These are phyloP conservation scores for Synergus laeviventris DNA, from an alignment of 2,888 invertebrate genomes.

Conservation along the genomic window DNA sequence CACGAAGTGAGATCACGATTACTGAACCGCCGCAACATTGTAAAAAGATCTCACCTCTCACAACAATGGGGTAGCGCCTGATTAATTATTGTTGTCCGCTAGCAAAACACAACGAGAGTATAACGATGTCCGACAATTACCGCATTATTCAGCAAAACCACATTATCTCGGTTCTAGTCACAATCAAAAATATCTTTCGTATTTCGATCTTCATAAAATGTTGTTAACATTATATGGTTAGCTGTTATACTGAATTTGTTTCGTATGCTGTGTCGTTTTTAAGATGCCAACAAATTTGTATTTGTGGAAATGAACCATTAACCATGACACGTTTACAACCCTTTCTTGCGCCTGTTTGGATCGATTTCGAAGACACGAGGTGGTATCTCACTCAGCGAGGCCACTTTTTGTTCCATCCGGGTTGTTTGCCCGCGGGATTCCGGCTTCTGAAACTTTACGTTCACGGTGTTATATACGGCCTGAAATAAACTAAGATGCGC, in stretches of 20 bases:
- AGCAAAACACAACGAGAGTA: neutral
- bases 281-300: neutral
- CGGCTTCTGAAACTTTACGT: neutral
- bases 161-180: neutral
- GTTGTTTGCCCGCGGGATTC: neutral
- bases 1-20: conserved; percentile 25
- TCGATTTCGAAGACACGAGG: neutral
- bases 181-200: too few relatives aligned
- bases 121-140: conserved; percentile 14
- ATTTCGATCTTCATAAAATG: too few relatives aligned
- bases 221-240: too few relatives aligned
- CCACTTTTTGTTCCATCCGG: neutral
- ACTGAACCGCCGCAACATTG: neutral
- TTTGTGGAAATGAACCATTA: neutral
- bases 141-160: neutral
- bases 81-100: conserved; percentile 21
- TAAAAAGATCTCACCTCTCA: neutral
- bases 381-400: neutral
- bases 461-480: neutral
- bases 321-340: neutral
- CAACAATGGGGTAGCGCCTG: conserved; percentile 9
- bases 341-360: neutral
- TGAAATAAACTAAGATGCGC: neutral
- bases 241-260: neutral
- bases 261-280: neutral